A percentile compares a stretch with the other conserved stretches of the same genome.
phyloP scores from a whole-genome alignment of 2,113 vertebrate species.

The Rhynchomys soricoides region DNA sequence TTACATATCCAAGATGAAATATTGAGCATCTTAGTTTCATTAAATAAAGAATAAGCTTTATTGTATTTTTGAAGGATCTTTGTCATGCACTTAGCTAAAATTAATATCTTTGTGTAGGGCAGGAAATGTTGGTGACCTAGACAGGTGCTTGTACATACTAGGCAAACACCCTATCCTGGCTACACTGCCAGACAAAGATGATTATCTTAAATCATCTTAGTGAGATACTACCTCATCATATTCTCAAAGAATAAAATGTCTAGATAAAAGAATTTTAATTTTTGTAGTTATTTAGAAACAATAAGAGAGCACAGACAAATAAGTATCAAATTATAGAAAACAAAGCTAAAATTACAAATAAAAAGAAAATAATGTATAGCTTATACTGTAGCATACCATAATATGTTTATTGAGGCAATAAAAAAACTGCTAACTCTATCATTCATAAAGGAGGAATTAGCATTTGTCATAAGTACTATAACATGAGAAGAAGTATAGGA shows the following conservation, averaged over 20 bases:
- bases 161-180: not conserved
- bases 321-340: not conserved
- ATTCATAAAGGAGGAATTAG: not conserved
- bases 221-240: not conserved
- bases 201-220: not conserved
- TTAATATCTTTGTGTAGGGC: not conserved
- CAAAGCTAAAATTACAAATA: not conserved
- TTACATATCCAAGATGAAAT: not conserved
- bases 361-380: not conserved
- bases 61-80: not conserved
- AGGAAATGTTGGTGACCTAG: not conserved
- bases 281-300: conserved; percentile 1
- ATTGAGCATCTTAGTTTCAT: not conserved
- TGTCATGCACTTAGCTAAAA: not conserved
- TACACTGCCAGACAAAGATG: not conserved
- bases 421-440: not conserved
- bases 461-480: not conserved
- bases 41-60: conserved; percentile 8
- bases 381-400: not conserved
- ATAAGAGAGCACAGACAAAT: not conserved
- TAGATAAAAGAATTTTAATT: not conserved
- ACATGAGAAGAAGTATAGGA: not conserved
- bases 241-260: not conserved
- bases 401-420: not conserved
- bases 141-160: not conserved